These are phyloP conservation scores for Seriola quinqueradiata DNA, from an alignment of 2,113 vertebrate genomes.

Conservation along the genomic window DNA sequence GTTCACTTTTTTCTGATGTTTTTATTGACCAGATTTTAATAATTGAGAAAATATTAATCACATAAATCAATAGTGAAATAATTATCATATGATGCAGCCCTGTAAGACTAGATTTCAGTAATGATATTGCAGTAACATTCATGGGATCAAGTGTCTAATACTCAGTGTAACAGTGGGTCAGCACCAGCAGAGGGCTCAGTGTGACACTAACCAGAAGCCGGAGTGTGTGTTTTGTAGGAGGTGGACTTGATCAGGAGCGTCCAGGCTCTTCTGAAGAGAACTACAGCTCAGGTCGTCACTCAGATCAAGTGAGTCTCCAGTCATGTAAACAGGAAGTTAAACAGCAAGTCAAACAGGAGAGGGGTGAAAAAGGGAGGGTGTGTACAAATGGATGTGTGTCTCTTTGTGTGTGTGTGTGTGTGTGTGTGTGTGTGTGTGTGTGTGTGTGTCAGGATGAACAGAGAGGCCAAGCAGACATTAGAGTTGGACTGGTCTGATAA, in stretches of 20 bases:
- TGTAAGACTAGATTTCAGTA: background rate
- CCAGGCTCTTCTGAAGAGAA: constrained; percentile 92
- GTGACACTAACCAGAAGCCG: background rate
- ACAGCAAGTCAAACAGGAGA: background rate
- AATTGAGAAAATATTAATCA: too few species aligned
- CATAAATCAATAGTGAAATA: too few species aligned
- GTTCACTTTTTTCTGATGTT: too few species aligned
- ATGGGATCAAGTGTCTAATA: background rate
- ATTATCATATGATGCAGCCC: too few species aligned
- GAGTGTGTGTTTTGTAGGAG: constrained; percentile 84
- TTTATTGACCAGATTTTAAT: too few species aligned
- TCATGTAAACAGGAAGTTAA: background rate
- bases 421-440: constrained; percentile 2
- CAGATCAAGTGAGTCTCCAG: constrained; percentile 89
- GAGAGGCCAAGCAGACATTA: constrained; percentile 86
- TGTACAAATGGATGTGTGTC: constrained; percentile 1
- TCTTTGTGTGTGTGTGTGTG: constrained; percentile 3
- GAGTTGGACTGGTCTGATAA: constrained; percentile 95
- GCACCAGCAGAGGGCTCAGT: too few species aligned
- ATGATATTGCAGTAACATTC: background rate
- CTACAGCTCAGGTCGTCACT: constrained; percentile 84
- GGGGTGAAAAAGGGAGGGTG: background rate
- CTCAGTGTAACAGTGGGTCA: background rate
- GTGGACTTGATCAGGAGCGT: constrained; percentile 90
- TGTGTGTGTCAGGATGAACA: constrained; percentile 85